Percentiles rank a stretch among this genome's conserved stretches.
Conservation (phyloP, 2,797 vertebrate genomes). For the Champsocephalus esox region DNA sequence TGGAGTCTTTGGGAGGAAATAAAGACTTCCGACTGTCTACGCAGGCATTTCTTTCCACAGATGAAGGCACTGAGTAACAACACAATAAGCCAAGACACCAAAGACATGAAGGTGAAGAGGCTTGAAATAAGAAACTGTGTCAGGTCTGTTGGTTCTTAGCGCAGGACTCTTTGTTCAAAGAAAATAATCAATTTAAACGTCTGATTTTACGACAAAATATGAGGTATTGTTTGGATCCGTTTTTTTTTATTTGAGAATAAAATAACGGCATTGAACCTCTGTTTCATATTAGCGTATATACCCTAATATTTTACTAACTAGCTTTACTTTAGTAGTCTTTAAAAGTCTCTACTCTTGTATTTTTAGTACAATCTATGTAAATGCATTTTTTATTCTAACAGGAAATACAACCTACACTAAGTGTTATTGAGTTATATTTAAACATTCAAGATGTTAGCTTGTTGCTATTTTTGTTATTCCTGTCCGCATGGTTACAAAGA, state of each 20-base stretch:
- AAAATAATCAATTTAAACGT: constrained; percentile 1
- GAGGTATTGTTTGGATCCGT: no score
- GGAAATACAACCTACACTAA: neutral
- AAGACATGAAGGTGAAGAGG: neutral
- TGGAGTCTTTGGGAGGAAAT: constrained; percentile 21
- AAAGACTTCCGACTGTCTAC: constrained; percentile 10
- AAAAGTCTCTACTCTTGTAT: neutral
- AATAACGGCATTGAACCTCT: neutral
- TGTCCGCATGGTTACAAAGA: neutral
- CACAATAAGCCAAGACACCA: constrained; percentile 6
- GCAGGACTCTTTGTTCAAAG: constrained; percentile 4
- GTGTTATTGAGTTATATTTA: neutral
- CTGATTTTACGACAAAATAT: neutral
- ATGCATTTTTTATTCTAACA: neutral
- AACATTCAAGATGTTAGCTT: neutral
- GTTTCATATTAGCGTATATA: neutral
- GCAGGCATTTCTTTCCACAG: constrained; percentile 25
- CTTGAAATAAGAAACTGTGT: neutral
- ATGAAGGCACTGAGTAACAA: constrained; percentile 8
- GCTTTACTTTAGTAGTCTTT: neutral
- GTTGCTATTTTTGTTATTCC: neutral
- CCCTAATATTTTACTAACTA: neutral
- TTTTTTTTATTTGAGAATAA: neutral
- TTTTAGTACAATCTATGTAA: neutral
- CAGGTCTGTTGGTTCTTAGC: constrained; percentile 11